Evolutionary conservation across 1,140 invertebrate species (phyloP).

Genomic region (Apis florea): DNA sequence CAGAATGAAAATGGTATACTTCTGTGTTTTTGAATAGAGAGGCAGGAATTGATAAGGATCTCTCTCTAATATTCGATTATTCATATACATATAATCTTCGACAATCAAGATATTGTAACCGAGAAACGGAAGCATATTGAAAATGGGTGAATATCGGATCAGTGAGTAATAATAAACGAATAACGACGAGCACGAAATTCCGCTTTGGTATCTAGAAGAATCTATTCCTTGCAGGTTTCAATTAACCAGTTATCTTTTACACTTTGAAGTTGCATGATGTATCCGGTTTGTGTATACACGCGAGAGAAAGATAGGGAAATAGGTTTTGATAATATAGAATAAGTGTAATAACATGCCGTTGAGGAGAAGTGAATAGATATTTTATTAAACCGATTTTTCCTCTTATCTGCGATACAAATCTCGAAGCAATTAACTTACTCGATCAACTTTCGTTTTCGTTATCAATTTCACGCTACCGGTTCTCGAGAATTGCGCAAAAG

Average conservation of each 20-base stretch:
- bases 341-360: background rate
- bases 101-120: background rate
- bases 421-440: background rate
- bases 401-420: background rate
- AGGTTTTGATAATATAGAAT: background rate
- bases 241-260: constrained; percentile 31
- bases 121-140: constrained; percentile 3
- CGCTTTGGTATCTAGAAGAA: background rate
- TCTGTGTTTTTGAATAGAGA: no score
- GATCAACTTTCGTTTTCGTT: constrained; percentile 19
- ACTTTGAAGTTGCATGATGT: background rate
- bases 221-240: constrained; percentile 24
- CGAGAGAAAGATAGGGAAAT: background rate
- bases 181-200: constrained; percentile 13
- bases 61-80: background rate
- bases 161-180: background rate
- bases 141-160: background rate
- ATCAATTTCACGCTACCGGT: background rate
- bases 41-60: background rate
- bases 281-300: background rate
- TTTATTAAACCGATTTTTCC: background rate
- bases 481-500: background rate
- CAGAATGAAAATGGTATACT: no score
- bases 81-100: background rate
- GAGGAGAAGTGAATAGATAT: background rate